phyloP scores from a whole-genome alignment of 1,140 invertebrate species.

The Coptotermes formosanus region DNA sequence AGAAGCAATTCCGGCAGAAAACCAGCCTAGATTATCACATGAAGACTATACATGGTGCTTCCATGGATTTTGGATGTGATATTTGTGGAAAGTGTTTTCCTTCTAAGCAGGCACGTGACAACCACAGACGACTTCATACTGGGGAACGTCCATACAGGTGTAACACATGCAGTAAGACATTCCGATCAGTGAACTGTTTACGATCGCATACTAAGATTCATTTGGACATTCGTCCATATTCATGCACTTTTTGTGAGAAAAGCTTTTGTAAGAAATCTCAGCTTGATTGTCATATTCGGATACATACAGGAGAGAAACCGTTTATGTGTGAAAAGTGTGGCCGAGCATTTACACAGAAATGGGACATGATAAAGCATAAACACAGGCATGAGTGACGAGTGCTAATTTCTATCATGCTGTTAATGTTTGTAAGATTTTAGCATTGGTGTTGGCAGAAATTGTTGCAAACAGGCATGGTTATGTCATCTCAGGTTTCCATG shows the following conservation, averaged over 20 bases:
- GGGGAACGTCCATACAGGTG: slow-evolving; percentile 2
- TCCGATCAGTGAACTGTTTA: not conserved
- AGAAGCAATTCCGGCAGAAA: not conserved
- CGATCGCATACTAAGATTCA: slow-evolving; percentile 59
- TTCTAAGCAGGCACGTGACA: not conserved
- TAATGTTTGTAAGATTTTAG: too few relatives aligned
- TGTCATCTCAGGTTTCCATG: too few relatives aligned
- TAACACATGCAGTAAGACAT: slow-evolving; percentile 9
- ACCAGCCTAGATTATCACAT: not conserved
- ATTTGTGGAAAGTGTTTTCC: not conserved
- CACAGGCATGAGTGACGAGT: slow-evolving; percentile 47
- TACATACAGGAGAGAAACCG: slow-evolving; percentile 45
- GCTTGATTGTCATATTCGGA: slow-evolving; percentile 40
- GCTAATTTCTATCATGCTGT: too few relatives aligned
- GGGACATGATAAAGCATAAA: slow-evolving; percentile 49
- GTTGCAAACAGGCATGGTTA: too few relatives aligned
- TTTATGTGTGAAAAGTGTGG: slow-evolving; percentile 59
- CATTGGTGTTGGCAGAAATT: too few relatives aligned
- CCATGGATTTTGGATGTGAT: not conserved
- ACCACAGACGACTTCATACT: slow-evolving; percentile 4
- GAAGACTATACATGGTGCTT: not conserved
- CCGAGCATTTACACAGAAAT: slow-evolving; percentile 62
- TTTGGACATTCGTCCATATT: slow-evolving; percentile 59
- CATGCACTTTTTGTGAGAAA: slow-evolving; percentile 59
- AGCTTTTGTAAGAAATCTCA: slow-evolving; percentile 51